Base-by-base conservation (phyloP, 2,888 invertebrate genomes). In the Pollenia amentaria region DNA sequence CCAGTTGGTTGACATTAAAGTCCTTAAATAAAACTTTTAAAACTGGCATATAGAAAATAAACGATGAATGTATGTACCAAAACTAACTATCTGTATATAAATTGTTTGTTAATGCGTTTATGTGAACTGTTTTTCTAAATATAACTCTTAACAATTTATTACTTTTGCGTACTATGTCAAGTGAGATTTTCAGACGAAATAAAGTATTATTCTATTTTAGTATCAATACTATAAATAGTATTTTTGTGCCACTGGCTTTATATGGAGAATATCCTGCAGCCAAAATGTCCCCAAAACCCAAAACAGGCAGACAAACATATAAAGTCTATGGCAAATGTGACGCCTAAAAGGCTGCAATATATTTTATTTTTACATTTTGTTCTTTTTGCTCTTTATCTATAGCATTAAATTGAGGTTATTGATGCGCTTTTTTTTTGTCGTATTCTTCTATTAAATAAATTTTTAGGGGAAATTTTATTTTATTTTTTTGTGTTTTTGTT, bases 131-230 rank as follows among this genome's bases (percentile, higher is more conserved):
- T 40, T 65, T 80, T 72, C 76, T 76, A 62, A 64, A 60, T 72
- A 76, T 83, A 83, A 72, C 83, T 76, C 57, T 83, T 77, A 67
- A 73, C 60, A 80, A 80, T 87, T 87, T 87, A 87, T 87, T 84
- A 69, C 76, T 80, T 77, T 87, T 87, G 87, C 53, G 53, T 87
- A 73, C 77, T 77, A 72, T 84, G 84, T 80, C 80, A 84, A 73
- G 69, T 75, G 70, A 75, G 78, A 62, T 77, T 77, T 80, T 62
- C 40, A 55, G 48, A 16, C n/a, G 21, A 76, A 83, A 70, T 82
- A 46, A 48, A 18, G 44, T 65, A 46, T 18, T 60, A 40, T 14
- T 14, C 18, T 40, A 64, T 51, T 51, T 42, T 51, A n/a, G 10
- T 11, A 18, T 76, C 16, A 75, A 16, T 62, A 48, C 48, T 40